A percentile compares a stretch with the other conserved stretches of the same genome.
These are phyloP conservation scores for Struthidea cinerea DNA, from an alignment of 2,113 vertebrate species.

Conservation along the genomic window DNA sequence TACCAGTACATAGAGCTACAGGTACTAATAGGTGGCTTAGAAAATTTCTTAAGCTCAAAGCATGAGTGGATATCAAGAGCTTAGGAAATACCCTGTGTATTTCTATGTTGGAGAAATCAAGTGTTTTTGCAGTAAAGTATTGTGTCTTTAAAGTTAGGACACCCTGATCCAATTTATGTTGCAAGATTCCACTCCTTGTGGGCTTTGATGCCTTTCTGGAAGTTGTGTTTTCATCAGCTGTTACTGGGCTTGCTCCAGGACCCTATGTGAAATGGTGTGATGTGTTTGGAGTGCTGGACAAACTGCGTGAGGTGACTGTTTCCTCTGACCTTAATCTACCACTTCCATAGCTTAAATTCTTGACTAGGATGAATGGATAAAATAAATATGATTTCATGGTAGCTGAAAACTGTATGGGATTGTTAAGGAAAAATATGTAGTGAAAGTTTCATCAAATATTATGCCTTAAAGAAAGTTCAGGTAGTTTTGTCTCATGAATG, in stretches of 20 bases:
- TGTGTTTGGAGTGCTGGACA: background rate
- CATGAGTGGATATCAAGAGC: background rate
- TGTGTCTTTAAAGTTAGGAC: background rate
- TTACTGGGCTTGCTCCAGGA: background rate
- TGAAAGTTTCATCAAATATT: background rate
- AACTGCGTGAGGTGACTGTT: background rate
- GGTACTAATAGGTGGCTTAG: background rate
- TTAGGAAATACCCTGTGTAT: background rate
- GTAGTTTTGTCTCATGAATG: background rate
- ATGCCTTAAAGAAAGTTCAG: background rate
- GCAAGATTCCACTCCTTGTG: background rate
- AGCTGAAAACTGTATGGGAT: background rate
- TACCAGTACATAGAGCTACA: background rate
- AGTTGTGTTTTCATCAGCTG: background rate
- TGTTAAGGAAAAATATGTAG: background rate
- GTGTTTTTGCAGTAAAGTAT: background rate
- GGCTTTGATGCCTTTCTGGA: background rate
- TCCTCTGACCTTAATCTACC: background rate
- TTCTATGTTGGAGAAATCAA: background rate
- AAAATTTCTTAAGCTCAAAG: background rate
- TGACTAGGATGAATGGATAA: background rate
- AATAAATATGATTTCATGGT: background rate
- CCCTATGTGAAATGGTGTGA: background rate
- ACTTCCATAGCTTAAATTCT: background rate
- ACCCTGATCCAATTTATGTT: background rate